Base-by-base conservation (phyloP, 2,888 invertebrate species). In the Trachelus stipa region DNA sequence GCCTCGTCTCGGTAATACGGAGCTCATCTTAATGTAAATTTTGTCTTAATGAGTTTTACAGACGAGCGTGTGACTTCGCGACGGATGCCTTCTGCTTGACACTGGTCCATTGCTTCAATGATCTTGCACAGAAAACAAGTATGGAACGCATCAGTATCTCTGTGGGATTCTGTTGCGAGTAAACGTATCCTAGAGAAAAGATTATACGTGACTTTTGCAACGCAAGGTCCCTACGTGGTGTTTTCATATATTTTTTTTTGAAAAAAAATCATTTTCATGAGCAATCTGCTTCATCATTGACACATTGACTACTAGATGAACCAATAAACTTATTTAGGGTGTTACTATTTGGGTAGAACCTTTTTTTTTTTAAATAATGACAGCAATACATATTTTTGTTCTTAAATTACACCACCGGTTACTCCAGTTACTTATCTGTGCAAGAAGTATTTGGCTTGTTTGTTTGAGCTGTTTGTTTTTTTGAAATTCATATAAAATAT, bases 31-130 rank as follows among this genome's bases (percentile, higher is more conserved):
- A 73, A 73, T 74, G 33, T 77, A 33, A 80, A 81, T 80, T 81
- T 78, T 81, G 37, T 79, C 76, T 68, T 34, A 71, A 80, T 80
- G 74, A 80, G 76, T 79, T 83, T 83, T 83, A 80, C 83, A 85
- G 87, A 84, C 83, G 74, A 76, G 78, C 82, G 83, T 83, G 85
- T 83, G 87, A 87, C 84, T 85, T 86, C 83, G 84, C 80, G 83
- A 76, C 78, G 77, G 81, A 79, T 79, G 74, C 81, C 85, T 80
- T 80, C 83, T 86, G 81, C 78, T 82, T 80, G 79, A 81, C 79
- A 79, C 77, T 77, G 77, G 77, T 79, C 74, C 78, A 78, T 76
- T 76, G 79, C 80, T 69, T 76, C 77, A 76, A 76, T 81, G 80
- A 78, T 76, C 84, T 85, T 81, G 83, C 84, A 81, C 79, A 79